phyloP scores from a whole-genome alignment of 2,797 vertebrate species.

The Telmatherina bonti region DNA sequence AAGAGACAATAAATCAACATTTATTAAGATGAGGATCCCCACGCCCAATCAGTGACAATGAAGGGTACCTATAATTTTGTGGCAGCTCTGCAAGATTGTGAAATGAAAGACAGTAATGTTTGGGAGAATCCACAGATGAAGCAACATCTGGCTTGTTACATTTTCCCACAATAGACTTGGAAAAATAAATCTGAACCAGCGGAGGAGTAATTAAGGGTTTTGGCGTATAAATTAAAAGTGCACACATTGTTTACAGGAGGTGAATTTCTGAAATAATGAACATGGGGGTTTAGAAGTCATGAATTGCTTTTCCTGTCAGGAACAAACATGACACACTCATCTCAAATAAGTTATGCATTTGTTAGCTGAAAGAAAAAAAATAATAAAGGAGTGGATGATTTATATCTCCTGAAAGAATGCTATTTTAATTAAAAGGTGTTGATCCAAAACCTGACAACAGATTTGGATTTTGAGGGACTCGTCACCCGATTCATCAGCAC shows the following conservation, averaged over 20 bases:
- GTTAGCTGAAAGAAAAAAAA: constrained; percentile 14
- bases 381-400: neutral
- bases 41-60: constrained; percentile 7
- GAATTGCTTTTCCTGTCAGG: constrained; percentile 22
- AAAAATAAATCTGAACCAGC: constrained; percentile 46
- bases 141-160: constrained; percentile 54
- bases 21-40: constrained; percentile 23
- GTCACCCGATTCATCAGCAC: constrained; percentile 39
- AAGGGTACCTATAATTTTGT: constrained; percentile 37
- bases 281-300: constrained; percentile 20
- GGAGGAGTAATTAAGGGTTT: constrained; percentile 33
- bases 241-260: constrained; percentile 36
- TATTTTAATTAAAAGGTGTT: constrained; percentile 34
- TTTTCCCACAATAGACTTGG: constrained; percentile 42
- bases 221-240: constrained; percentile 46
- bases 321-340: constrained; percentile 16
- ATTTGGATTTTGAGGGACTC: constrained; percentile 25
- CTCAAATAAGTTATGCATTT: constrained; percentile 15
- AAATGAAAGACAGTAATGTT: constrained; percentile 38
- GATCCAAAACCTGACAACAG: constrained; percentile 33
- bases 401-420: neutral
- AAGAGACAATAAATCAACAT: constrained; percentile 40
- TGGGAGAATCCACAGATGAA: constrained; percentile 31
- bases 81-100: constrained; percentile 30
- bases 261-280: constrained; percentile 46